Percentiles rank a stretch among this genome's conserved stretches.
phyloP scores from a whole-genome alignment of 2,888 invertebrate species.

The Cryptus viduatorius region DNA sequence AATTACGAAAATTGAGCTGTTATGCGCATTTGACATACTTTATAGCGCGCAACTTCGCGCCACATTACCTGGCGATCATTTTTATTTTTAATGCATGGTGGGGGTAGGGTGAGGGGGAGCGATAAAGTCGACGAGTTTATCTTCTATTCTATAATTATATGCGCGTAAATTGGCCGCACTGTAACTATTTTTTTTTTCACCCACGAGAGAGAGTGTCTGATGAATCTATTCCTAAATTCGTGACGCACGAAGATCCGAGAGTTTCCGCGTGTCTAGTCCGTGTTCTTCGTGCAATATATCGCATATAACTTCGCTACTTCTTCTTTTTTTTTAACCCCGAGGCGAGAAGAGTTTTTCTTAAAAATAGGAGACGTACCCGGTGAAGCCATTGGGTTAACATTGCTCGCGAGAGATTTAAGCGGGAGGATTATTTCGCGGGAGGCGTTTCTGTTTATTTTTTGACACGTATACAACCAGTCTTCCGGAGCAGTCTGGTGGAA shows the following conservation, averaged over 20 bases:
- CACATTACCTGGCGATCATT: conserved; percentile 5
- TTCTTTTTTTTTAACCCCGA: conserved; percentile 19
- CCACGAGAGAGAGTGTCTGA: conserved; percentile 19
- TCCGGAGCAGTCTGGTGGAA: conserved; percentile 17
- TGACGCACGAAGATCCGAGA: conserved; percentile 58
- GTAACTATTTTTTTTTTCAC: conserved; percentile 17
- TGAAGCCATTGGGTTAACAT: background rate
- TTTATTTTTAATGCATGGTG: background rate
- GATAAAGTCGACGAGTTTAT: conserved; percentile 14
- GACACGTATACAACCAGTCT: conserved; percentile 42
- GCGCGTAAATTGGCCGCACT: conserved; percentile 3
- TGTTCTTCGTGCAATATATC: conserved; percentile 58
- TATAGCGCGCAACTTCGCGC: background rate
- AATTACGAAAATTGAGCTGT: conserved; percentile 54
- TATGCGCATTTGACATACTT: conserved; percentile 68
- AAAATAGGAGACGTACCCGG: conserved; percentile 38
- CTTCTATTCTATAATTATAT: conserved; percentile 8
- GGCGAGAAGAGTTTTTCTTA: conserved; percentile 27
- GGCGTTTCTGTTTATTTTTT: conserved; percentile 58
- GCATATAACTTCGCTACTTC: conserved; percentile 41
- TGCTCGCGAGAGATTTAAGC: conserved; percentile 20
- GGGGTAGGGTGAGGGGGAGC: background rate
- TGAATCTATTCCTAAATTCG: conserved; percentile 62
- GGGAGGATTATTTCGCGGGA: conserved; percentile 16
- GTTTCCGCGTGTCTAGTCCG: conserved; percentile 50